Evolutionary conservation across 2,113 vertebrate species (phyloP), one percentile per base, ranked within the genome.

Genomic region (Syngnathus typhle): DNA sequence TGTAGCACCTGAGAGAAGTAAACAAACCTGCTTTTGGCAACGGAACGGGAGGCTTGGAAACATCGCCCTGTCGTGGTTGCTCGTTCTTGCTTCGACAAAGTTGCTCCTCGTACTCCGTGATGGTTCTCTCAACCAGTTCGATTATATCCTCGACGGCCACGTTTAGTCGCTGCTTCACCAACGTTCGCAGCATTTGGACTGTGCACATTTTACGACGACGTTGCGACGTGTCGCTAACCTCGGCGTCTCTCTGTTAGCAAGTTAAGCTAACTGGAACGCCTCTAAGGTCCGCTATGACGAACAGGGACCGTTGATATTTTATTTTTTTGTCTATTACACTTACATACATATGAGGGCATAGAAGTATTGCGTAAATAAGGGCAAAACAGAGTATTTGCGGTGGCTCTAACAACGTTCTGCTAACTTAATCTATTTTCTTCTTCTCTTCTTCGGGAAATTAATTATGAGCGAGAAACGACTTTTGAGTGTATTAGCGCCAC

Each of bases 51-150:
- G 7, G 36, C 19, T 21, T 21, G 36, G 7, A 21, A n/a, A n/a
- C 37, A 21, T 39, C 37, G 9, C 41, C 59, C 59, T 5, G 38
- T 23, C 59, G 36, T 36, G 4, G 58, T 10, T 7, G 19, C 11
- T 61, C 59, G 19, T 41, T 39, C 38, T 61, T 61, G 38, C 19
- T 61, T 7, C 59, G 10, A 21, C 9, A 39, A 61, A 61, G 59
- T 61, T 61, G 37, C 59, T n/a, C 38, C 59, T 61, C 59, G 59
- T 61, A 61, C 38, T 61, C 59, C 27, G 59, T 19, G 11, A 61
- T 41, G 38, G 27, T 61, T 41, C 59, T 41, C 39, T 61, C 59
- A 2, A 61, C 13, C n/a, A 61, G 19, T 21, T n/a, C 38, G n/a
- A 39, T 41, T 5, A 61, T 16, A 19, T 61, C 59, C n/a, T 61